These are phyloP conservation scores for Vanacampus margaritifer DNA, from an alignment of 2,113 vertebrate genomes.

Conservation along the genomic window DNA sequence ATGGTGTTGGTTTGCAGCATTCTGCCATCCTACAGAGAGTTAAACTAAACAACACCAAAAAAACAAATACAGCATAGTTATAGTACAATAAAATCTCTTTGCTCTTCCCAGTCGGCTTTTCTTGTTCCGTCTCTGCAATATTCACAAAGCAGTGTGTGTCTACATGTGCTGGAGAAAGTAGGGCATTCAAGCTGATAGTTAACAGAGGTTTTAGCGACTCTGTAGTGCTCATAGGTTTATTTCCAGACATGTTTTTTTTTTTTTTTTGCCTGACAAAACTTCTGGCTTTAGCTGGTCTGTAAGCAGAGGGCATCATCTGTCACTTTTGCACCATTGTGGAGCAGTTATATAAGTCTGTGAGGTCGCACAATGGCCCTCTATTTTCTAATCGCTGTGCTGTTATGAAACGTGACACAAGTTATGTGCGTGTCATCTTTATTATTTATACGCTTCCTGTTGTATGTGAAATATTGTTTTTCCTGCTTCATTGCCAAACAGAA, in stretches of 20 bases:
- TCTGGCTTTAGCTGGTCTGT: conserved; percentile 13
- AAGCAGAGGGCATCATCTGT: conserved; percentile 39
- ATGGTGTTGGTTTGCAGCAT: too few species aligned
- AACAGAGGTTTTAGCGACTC: conserved; percentile 23
- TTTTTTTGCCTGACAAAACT: conserved; percentile 27
- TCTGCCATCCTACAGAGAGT: too few species aligned
- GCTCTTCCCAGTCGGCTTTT: conserved; percentile 10
- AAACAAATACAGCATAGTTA: not conserved
- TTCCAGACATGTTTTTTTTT: conserved; percentile 30
- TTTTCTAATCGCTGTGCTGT: conserved; percentile 21
- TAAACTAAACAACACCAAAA: not conserved
- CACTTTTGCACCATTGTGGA: conserved; percentile 14
- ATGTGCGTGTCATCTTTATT: conserved; percentile 57
- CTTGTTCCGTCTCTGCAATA: conserved; percentile 3
- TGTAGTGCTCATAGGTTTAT: conserved; percentile 31
- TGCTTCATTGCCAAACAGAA: conserved; percentile 40
- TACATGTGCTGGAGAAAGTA: conserved; percentile 39
- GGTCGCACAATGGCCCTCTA: conserved; percentile 8
- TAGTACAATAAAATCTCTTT: conserved; percentile 25
- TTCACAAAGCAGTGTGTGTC: conserved; percentile 16
- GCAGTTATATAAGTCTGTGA: conserved; percentile 35
- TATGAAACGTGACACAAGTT: conserved; percentile 58
- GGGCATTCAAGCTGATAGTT: conserved; percentile 40
- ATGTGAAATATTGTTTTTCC: conserved; percentile 55
- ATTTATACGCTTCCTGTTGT: conserved; percentile 53